Conservation (phyloP, 2,888 invertebrate species). For the Carterocephalus palaemon region DNA sequence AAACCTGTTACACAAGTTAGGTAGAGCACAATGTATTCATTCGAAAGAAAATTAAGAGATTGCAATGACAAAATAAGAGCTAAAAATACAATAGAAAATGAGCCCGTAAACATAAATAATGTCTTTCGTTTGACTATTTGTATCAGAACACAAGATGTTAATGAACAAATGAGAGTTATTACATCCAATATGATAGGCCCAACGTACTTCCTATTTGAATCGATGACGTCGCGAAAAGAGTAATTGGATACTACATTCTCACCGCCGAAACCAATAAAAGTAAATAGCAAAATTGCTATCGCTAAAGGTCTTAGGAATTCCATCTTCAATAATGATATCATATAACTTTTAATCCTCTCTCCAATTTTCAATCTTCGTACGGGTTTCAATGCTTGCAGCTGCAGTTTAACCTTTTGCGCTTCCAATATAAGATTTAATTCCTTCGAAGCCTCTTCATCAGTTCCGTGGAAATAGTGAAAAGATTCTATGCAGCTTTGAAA, state of each 20-base stretch:
- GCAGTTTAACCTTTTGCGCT: constrained; percentile 20
- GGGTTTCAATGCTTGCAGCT: constrained; percentile 19
- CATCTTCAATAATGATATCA: constrained; percentile 17
- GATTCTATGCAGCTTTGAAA: constrained; percentile 19
- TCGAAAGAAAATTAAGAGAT: constrained; percentile 14
- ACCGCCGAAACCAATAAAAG: constrained; percentile 20
- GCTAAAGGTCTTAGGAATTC: constrained; percentile 21
- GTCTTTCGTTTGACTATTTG: constrained; percentile 21
- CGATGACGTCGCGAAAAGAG: constrained; percentile 13
- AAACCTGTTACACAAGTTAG: constrained; percentile 18
- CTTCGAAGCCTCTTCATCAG: constrained; percentile 15
- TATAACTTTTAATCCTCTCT: constrained; percentile 22
- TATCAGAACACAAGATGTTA: constrained; percentile 18
- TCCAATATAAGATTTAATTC: constrained; percentile 18
- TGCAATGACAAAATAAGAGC: constrained; percentile 13
- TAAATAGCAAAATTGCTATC: constrained; percentile 20
- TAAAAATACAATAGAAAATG: constrained; percentile 16
- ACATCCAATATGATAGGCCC: constrained; percentile 18
- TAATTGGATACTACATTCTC: constrained; percentile 11
- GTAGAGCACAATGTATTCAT: constrained; percentile 18
- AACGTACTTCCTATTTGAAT: constrained; percentile 17
- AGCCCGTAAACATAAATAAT: constrained; percentile 19
- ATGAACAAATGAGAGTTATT: constrained; percentile 17
- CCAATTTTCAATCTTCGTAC: constrained; percentile 19
- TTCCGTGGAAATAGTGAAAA: constrained; percentile 14